Conservation (phyloP, 2,888 invertebrate species). For the Euzetes globulus region DNA sequence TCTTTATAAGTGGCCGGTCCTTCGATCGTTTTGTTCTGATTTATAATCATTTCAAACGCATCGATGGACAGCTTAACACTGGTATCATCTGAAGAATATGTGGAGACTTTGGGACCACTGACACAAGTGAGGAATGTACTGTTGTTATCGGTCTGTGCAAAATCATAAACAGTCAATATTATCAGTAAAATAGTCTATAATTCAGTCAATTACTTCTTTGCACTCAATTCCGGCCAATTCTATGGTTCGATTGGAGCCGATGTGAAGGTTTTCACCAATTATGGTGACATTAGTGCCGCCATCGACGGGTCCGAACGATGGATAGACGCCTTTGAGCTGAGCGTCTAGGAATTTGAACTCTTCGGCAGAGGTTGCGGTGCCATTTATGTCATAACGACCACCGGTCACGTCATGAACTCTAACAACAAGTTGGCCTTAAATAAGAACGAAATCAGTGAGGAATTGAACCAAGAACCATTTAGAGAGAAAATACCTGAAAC, state of each 20-base stretch:
- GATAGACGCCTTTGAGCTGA: conserved; percentile 39
- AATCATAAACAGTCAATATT: neutral
- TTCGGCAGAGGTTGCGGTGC: conserved; percentile 32
- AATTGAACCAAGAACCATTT: neutral
- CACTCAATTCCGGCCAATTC: conserved; percentile 13
- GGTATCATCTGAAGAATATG: neutral
- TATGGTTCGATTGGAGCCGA: conserved; percentile 35
- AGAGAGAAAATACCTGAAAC: neutral
- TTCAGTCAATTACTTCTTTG: neutral
- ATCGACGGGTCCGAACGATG: conserved; percentile 46
- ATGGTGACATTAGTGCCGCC: conserved; percentile 48
- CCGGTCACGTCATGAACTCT: conserved; percentile 20
- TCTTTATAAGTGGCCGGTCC: neutral
- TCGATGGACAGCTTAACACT: conserved; percentile 6
- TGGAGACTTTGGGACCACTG: neutral
- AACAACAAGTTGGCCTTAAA: neutral
- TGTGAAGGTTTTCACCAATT: conserved; percentile 44
- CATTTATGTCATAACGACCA: conserved; percentile 40
- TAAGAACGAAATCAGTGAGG: neutral
- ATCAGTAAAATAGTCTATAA: neutral
- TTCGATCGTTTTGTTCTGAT: neutral
- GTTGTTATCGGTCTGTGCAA: neutral
- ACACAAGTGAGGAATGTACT: neutral
- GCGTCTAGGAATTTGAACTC: conserved; percentile 40
- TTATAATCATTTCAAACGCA: neutral